Evolutionary conservation across 2,113 vertebrate species (phyloP).

Genomic region (Prietella phreatophila): DNA sequence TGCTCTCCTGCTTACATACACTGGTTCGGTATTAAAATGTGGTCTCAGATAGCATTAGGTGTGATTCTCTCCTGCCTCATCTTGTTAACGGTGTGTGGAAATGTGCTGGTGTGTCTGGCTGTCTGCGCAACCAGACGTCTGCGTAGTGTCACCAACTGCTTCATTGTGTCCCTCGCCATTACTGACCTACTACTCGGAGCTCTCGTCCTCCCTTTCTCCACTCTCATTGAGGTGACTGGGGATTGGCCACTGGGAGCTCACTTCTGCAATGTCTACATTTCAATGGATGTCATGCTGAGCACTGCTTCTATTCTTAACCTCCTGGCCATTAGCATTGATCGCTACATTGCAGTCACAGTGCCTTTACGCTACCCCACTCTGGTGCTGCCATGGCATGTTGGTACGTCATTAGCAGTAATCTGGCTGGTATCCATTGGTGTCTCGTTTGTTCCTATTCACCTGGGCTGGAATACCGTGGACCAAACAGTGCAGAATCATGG

Average conservation of each 20-base stretch:
- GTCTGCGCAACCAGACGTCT: slow-evolving; percentile 83
- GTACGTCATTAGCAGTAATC: slow-evolving; percentile 76
- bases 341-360: slow-evolving; percentile 86
- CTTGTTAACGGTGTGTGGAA: slow-evolving; percentile 81
- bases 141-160: slow-evolving; percentile 89
- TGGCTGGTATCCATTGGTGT: slow-evolving; percentile 87
- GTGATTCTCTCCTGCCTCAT: slow-evolving; percentile 75
- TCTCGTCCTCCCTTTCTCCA: slow-evolving; percentile 90
- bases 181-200: slow-evolving; percentile 89
- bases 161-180: slow-evolving; percentile 89
- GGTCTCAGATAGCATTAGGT: slow-evolving; percentile 69
- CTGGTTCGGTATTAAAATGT: slow-evolving; percentile 51
- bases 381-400: slow-evolving; percentile 77
- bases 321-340: slow-evolving; percentile 91
- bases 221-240: slow-evolving; percentile 74
- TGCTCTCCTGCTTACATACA: not conserved
- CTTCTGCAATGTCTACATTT: slow-evolving; percentile 90
- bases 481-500: slow-evolving; percentile 74
- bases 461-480: slow-evolving; percentile 90
- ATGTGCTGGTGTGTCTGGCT: slow-evolving; percentile 88
- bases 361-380: slow-evolving; percentile 85
- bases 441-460: slow-evolving; percentile 91
- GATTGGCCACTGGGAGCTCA: slow-evolving; percentile 79
- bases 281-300: slow-evolving; percentile 94
- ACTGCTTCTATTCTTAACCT: slow-evolving; percentile 96